phyloP scores from a whole-genome alignment of 2,888 invertebrate species.

The Leucophenga maculata region DNA sequence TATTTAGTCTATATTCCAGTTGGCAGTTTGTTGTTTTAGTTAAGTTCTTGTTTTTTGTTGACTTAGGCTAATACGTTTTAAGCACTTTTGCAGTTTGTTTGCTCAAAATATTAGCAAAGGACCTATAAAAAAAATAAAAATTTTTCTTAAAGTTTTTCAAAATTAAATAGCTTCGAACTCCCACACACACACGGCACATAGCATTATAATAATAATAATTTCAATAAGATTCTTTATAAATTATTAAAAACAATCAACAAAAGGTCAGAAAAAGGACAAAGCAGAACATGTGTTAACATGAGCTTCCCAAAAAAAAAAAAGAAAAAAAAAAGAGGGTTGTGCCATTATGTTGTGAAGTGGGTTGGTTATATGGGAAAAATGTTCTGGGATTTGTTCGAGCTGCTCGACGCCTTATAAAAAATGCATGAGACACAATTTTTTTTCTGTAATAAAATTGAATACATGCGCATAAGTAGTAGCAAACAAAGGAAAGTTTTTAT shows the following conservation, averaged over 20 bases:
- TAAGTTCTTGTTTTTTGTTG: slow-evolving; percentile 45
- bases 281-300: slow-evolving; percentile 31
- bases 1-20: too few species aligned
- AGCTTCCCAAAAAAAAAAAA: background rate
- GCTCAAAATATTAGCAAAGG: slow-evolving; percentile 42
- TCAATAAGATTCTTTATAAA: slow-evolving; percentile 42
- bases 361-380: background rate
- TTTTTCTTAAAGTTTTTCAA: background rate
- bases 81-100: slow-evolving; percentile 56
- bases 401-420: slow-evolving; percentile 43
- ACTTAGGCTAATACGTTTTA: slow-evolving; percentile 60
- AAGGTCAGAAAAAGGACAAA: slow-evolving; percentile 44
- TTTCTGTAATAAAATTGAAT: slow-evolving; percentile 57
- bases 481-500: slow-evolving; percentile 43
- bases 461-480: slow-evolving; percentile 51
- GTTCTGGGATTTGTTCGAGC: background rate
- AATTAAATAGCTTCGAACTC: background rate
- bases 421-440: slow-evolving; percentile 54
- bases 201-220: slow-evolving; percentile 18
- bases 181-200: background rate
- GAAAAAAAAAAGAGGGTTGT: too few species aligned
- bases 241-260: slow-evolving; percentile 51
- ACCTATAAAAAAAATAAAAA: too few species aligned
- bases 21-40: slow-evolving; percentile 36
- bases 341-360: too few species aligned